Percentiles rank a stretch among this genome's conserved stretches.
Conservation (phyloP, 2,888 invertebrate species). For the Entomobrya multifasciata region DNA sequence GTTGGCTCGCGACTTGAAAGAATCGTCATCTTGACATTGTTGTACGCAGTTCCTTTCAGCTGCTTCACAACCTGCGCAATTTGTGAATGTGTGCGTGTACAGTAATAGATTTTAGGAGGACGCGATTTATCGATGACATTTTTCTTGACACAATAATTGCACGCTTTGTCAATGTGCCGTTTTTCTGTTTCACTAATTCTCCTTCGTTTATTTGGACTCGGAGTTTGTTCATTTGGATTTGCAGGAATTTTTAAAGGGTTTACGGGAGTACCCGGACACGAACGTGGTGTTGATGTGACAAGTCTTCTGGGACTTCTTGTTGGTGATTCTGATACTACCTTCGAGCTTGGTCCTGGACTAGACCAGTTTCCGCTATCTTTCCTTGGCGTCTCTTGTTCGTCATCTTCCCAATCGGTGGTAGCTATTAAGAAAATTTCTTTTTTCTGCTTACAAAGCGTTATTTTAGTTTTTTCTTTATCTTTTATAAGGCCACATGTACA, state of each 20-base stretch:
- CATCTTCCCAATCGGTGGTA: neutral
- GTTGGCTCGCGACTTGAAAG: conserved; percentile 70
- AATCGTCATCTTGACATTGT: conserved; percentile 71
- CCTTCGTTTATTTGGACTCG: conserved; percentile 26
- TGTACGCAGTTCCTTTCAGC: conserved; percentile 68
- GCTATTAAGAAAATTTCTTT: neutral
- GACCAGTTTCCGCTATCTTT: too few species aligned
- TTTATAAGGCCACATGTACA: conserved; percentile 69
- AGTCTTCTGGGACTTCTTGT: neutral
- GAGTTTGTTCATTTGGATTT: neutral
- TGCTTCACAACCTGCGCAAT: conserved; percentile 75
- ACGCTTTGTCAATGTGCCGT: conserved; percentile 5
- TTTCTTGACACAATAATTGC: conserved; percentile 58
- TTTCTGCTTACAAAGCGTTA: neutral
- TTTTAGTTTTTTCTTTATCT: conserved; percentile 24
- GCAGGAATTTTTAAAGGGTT: neutral
- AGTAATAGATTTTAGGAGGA: conserved; percentile 73
- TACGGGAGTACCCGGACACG: neutral
- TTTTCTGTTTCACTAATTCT: neutral
- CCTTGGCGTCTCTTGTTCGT: too few species aligned
- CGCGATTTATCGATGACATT: conserved; percentile 7
- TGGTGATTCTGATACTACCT: neutral
- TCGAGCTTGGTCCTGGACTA: too few species aligned
- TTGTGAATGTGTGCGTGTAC: conserved; percentile 76
- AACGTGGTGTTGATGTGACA: neutral